Conservation (phyloP, 2,113 vertebrate genomes). For the Pygathrix nemaeus region DNA sequence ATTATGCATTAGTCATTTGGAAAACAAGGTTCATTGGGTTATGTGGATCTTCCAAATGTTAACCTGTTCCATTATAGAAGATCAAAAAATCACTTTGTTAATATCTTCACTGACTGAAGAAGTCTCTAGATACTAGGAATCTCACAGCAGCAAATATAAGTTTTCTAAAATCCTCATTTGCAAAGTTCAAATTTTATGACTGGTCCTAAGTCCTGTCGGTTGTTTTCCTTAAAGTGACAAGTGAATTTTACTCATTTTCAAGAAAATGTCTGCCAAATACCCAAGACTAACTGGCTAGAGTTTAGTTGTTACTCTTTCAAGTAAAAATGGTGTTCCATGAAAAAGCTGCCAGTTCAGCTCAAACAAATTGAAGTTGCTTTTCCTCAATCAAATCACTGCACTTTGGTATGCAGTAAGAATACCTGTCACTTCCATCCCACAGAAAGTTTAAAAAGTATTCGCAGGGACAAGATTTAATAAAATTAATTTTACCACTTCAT, state of each 20-base stretch:
- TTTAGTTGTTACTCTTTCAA: background rate
- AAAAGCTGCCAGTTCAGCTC: background rate
- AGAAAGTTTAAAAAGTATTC: background rate
- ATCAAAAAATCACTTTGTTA: background rate
- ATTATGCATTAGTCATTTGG: background rate
- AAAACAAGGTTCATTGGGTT: background rate
- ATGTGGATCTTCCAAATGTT: background rate
- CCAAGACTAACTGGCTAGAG: background rate
- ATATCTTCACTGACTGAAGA: background rate
- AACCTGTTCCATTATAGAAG: background rate
- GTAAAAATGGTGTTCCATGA: background rate
- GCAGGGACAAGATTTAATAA: background rate
- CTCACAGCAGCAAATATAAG: background rate
- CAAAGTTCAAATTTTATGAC: background rate
- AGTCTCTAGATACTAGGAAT: background rate
- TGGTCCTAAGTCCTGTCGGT: background rate
- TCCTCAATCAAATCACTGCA: background rate
- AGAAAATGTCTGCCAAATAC: background rate
- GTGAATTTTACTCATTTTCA: background rate
- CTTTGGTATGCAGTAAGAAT: background rate
- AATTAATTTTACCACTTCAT: background rate
- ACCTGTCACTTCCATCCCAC: background rate
- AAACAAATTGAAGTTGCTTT: background rate
- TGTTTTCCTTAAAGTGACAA: slow-evolving; percentile 10
- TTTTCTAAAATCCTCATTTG: slow-evolving; percentile 12